These are phyloP conservation scores for Brachyrhaphis roseni DNA, from an alignment of 2,797 vertebrate species.

Conservation along the genomic window DNA sequence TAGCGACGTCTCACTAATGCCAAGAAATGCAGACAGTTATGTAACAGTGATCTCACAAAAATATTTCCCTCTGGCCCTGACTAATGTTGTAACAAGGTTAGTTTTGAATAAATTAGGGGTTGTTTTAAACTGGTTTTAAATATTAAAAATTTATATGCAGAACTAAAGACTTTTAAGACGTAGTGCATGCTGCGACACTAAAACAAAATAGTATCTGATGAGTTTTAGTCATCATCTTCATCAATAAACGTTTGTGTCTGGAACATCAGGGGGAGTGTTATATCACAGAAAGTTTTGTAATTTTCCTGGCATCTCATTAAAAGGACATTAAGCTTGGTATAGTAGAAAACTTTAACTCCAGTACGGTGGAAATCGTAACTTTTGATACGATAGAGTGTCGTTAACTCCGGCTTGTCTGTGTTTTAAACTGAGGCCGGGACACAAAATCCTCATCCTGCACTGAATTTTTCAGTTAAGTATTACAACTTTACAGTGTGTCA, in stretches of 20 bases:
- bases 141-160: background rate
- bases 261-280: background rate
- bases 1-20: background rate
- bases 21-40: background rate
- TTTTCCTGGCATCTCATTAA: background rate
- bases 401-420: constrained; percentile 61
- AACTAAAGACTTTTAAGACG: background rate
- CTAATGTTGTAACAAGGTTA: background rate
- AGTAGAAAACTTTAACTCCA: background rate
- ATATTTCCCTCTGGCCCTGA: background rate
- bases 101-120: background rate
- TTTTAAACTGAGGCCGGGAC: constrained; percentile 65
- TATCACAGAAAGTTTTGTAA: background rate
- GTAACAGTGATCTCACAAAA: background rate
- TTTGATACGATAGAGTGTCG: background rate
- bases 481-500: constrained; percentile 67
- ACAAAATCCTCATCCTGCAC: constrained; percentile 60
- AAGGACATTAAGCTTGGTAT: background rate
- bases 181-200: background rate
- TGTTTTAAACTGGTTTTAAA: background rate
- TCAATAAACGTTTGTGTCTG: no score
- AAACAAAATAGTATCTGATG: background rate
- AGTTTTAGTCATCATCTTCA: background rate
- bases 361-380: background rate
- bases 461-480: constrained; percentile 67